Percentiles rank a stretch among this genome's conserved stretches.
These are phyloP conservation scores for Lepas anatifera DNA, from an alignment of 2,888 invertebrate species.

Conservation along the genomic window DNA sequence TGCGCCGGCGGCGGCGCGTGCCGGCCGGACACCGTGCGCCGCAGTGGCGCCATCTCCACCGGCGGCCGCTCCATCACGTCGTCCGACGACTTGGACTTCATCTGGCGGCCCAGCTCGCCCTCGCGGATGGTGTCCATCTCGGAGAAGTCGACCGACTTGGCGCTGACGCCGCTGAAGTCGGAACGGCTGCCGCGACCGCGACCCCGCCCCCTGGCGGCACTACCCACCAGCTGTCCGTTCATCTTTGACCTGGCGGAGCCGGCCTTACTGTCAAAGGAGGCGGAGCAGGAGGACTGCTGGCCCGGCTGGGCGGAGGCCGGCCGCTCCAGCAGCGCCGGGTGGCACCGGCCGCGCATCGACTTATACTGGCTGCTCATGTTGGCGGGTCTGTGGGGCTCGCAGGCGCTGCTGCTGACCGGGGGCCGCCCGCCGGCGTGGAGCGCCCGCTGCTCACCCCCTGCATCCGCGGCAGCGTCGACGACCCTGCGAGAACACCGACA, in stretches of 20 bases:
- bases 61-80: conserved; percentile 14
- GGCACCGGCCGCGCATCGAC: conserved; percentile 16
- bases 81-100: conserved; percentile 79
- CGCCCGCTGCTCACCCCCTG: conserved; percentile 50
- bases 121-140: conserved; percentile 47
- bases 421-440: conserved; percentile 26
- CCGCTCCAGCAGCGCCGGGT: conserved; percentile 16
- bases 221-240: conserved; percentile 12
- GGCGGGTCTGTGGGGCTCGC: conserved; percentile 24
- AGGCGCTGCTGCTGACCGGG: conserved; percentile 27
- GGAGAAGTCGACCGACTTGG: conserved; percentile 43
- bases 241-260: conserved; percentile 19
- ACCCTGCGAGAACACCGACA: conserved; percentile 50
- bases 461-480: conserved; percentile 71
- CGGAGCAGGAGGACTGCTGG: conserved; percentile 18
- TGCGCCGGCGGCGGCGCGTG: conserved; percentile 19
- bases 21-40: conserved; percentile 39
- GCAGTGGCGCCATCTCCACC: conserved; percentile 38
- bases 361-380: conserved; percentile 17
- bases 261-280: conserved; percentile 20
- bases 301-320: conserved; percentile 23
- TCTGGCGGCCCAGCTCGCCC: conserved; percentile 50
- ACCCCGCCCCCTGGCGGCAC: conserved; percentile 16
- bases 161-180: background rate
- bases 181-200: conserved; percentile 10